Conservation (phyloP, 1,140 invertebrate genomes). For the Pseudoatta argentina region DNA sequence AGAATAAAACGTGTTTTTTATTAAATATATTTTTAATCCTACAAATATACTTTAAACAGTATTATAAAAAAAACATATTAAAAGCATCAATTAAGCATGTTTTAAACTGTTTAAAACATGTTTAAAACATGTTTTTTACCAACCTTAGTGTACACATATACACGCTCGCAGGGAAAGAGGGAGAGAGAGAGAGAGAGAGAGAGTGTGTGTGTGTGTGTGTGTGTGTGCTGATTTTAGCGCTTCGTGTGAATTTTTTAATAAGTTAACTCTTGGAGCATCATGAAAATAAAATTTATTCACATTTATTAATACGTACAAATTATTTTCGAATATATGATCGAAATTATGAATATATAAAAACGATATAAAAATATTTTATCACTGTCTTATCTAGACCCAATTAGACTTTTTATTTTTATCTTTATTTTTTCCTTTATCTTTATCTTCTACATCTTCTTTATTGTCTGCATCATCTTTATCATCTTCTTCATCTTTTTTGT, state of each 20-base stretch:
- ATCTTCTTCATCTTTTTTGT: no score
- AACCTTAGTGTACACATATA: no score
- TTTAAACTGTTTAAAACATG: no score
- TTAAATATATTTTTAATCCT: no score
- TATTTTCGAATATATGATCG: background rate
- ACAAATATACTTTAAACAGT: no score
- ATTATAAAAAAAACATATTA: no score
- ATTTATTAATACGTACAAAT: background rate
- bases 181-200: no score
- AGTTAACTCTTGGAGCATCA: background rate
- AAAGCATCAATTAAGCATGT: no score
- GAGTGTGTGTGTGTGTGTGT: no score
- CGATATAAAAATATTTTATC: conserved; percentile 19
- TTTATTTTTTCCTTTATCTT: background rate
- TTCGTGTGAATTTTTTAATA: background rate
- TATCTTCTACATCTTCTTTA: background rate
- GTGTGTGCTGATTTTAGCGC: background rate
- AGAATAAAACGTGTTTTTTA: no score
- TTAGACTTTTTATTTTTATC: background rate
- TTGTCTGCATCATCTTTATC: background rate
- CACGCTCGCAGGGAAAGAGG: no score
- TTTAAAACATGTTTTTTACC: no score
- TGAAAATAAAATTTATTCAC: conserved; percentile 8
- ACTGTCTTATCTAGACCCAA: background rate
- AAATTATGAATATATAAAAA: conserved; percentile 12